Conservation (phyloP, 2,888 invertebrate species). For the Papilio demoleus region DNA sequence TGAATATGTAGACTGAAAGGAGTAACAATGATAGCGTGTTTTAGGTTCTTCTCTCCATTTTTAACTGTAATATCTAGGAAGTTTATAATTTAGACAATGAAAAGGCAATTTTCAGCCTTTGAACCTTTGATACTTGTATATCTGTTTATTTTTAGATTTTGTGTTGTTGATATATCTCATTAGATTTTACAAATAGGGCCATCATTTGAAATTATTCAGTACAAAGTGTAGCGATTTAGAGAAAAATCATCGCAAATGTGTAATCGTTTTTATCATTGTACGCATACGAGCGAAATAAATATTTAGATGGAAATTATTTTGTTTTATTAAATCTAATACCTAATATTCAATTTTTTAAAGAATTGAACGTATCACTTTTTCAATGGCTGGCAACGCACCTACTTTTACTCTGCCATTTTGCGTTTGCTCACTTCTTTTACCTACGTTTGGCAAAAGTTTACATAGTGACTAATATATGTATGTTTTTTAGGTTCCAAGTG, state of each 20-base stretch:
- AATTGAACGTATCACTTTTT: no score
- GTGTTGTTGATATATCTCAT: conserved; percentile 26
- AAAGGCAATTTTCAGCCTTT: not conserved
- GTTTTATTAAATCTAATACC: conserved; percentile 51
- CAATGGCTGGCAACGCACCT: no score
- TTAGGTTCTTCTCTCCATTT: conserved; percentile 23
- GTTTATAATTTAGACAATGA: not conserved
- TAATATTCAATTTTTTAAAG: no score
- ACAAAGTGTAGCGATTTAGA: conserved; percentile 69
- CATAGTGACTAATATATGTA: not conserved
- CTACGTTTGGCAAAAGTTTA: no score
- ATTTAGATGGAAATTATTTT: conserved; percentile 65
- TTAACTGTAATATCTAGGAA: no score
- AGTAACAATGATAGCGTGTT: conserved; percentile 44
- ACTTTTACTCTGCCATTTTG: no score
- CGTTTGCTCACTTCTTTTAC: no score
- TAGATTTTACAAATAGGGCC: conserved; percentile 29
- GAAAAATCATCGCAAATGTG: conserved; percentile 53
- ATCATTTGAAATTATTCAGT: conserved; percentile 67
- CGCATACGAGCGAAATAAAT: conserved; percentile 73
- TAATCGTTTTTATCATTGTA: conserved; percentile 69
- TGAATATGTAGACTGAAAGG: conserved; percentile 69
- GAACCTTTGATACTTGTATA: not conserved
- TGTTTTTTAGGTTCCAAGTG: conserved; percentile 45
- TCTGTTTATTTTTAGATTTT: conserved; percentile 20